Base-by-base conservation (phyloP, 2,797 vertebrate genomes). In the Pangasius sanitwongsei region DNA sequence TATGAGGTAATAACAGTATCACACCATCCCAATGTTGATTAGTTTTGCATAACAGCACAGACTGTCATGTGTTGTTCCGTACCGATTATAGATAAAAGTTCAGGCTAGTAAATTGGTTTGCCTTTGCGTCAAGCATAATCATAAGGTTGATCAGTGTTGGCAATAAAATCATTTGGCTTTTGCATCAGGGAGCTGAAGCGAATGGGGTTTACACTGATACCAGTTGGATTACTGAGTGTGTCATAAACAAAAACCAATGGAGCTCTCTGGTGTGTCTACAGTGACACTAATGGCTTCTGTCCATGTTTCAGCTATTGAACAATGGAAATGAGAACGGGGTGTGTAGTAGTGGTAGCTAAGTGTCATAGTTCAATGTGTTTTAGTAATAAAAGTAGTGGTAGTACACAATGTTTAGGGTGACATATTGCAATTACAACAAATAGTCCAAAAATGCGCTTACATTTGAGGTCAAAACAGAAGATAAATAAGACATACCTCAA, bases 161-260 rank as follows among this genome's bases (percentile, higher is more conserved):
- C 55, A 25, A 61, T 59, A 83, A 83, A 41, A 25, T 61, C 16
- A 55, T 80, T 80, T 55, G 77, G 48, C 5, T 82, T 61, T 44
- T 25, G 34, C 11, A 25, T n/a, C 37, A 83, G 23, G 23, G 81
- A 44, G 37, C 57, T 83, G 50, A 41, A 59, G 34, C 18, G 2
- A 41, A n/a, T n/a, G 11, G 59, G 25, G 59, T 48, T 83, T 83
- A 44, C 81, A n/a, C 59, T 44, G 25, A 44, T 59, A 65, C 18
- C 37, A 34, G 55, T 48, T 16, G 28, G 16, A 50, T 50, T 67
- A 31, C 61, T 2, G 28, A 67, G 61, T 20, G 37, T 44, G 63
- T 84, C 61, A 83, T 67, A 67, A 84, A 50, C 63, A 84, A 84
- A 84, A 84, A 44, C 82, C 44, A 67, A 2, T 50, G 41, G 44